Evolutionary conservation across 2,797 vertebrate genomes (phyloP).

Genomic region (Hemitrygon akajei): DNA sequence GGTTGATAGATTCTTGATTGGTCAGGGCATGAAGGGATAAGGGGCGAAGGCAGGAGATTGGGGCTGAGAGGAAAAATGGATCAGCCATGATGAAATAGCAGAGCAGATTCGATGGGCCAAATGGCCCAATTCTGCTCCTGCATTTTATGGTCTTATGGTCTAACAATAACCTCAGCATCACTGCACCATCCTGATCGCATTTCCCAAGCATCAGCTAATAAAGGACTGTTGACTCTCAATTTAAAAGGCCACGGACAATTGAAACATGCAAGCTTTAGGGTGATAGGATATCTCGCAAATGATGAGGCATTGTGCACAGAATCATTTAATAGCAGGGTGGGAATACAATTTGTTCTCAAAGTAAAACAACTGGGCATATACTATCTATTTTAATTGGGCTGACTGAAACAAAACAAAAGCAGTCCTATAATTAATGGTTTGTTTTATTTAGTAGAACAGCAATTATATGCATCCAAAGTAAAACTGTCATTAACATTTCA

Average conservation of each 20-base stretch:
- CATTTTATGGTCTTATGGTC: too few species aligned
- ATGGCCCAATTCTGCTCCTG: too few species aligned
- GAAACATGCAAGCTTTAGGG: not conserved
- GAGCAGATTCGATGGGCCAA: too few species aligned
- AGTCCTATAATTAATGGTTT: conserved; percentile 17
- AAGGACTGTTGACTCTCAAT: not conserved
- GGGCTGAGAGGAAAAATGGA: too few species aligned
- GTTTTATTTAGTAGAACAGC: not conserved
- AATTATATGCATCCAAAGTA: not conserved
- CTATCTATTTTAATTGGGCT: not conserved
- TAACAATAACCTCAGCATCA: too few species aligned
- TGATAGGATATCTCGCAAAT: not conserved
- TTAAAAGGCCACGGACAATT: not conserved
- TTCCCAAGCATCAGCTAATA: too few species aligned
- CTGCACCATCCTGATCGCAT: too few species aligned
- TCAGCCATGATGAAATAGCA: too few species aligned
- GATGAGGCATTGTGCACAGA: not conserved
- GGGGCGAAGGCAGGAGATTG: too few species aligned
- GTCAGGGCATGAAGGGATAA: too few species aligned
- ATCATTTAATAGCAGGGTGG: not conserved
- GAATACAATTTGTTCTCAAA: not conserved
- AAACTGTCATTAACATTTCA: not conserved
- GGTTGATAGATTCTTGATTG: too few species aligned
- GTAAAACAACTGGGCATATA: not conserved
- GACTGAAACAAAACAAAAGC: not conserved